phyloP scores from a whole-genome alignment of 2,797 vertebrate species.

The Acanthurus leucopareius region DNA sequence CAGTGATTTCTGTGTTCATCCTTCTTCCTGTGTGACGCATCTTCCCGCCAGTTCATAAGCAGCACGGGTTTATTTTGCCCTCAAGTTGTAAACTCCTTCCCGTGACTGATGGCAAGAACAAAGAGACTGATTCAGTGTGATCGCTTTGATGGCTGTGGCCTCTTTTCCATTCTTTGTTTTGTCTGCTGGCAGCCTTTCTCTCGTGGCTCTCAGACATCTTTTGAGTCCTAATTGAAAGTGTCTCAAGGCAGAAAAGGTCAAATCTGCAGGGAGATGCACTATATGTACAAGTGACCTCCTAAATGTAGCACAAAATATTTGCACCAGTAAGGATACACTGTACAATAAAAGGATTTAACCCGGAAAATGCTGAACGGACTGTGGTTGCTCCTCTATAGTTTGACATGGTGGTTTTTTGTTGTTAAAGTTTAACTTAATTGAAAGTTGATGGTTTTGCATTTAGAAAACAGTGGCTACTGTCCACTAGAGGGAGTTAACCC shows the following conservation, averaged over 20 bases:
- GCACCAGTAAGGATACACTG: not conserved
- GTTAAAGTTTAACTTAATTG: not conserved
- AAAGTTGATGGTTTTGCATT: not conserved
- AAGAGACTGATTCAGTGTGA: constrained; percentile 60
- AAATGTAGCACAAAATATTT: constrained; percentile 63
- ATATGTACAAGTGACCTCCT: constrained; percentile 44
- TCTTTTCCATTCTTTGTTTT: constrained; percentile 47
- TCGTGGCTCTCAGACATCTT: constrained; percentile 51
- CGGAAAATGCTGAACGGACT: not conserved
- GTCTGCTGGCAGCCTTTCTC: constrained; percentile 50
- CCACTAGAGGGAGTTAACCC: constrained; percentile 56
- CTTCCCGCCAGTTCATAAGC: not conserved
- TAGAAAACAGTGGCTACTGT: not conserved
- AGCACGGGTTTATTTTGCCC: constrained; percentile 41
- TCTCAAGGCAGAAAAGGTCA: constrained; percentile 64
- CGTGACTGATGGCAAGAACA: constrained; percentile 25
- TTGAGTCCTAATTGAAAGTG: constrained; percentile 56
- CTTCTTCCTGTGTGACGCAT: constrained; percentile 12
- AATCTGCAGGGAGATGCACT: constrained; percentile 32
- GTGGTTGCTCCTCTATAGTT: not conserved
- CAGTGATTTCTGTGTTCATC: not conserved
- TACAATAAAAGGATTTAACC: constrained; percentile 34
- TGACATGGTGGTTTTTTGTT: not conserved
- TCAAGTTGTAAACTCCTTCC: constrained; percentile 36
- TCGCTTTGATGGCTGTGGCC: constrained; percentile 31